phyloP scores from a whole-genome alignment of 1,140 invertebrate genomes.

The Archegozetes longisetosus region DNA sequence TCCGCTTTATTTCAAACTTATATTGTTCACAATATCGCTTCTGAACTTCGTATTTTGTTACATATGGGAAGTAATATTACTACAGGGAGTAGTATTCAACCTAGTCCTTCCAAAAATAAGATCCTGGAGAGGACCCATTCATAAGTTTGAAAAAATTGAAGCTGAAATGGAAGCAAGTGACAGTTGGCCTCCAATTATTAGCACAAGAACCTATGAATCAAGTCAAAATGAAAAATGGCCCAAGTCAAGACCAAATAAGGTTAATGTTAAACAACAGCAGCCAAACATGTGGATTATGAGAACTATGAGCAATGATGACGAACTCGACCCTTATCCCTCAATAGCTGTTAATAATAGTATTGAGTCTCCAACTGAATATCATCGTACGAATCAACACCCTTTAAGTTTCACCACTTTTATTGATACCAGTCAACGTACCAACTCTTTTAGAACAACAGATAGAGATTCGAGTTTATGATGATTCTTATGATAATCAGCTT shows the following conservation, averaged over 20 bases:
- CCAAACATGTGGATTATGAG: background rate
- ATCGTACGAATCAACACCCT: no score
- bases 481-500: no score
- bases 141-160: slow-evolving; percentile 14
- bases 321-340: background rate
- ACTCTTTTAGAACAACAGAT: no score
- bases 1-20: slow-evolving; percentile 18
- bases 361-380: background rate
- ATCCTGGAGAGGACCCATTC: slow-evolving; percentile 10
- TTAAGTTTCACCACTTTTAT: no score
- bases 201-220: background rate
- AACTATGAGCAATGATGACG: background rate
- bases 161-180: background rate
- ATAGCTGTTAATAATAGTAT: background rate
- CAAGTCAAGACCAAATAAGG: background rate
- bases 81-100: background rate
- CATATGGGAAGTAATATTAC: slow-evolving; percentile 19
- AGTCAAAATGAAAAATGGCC: background rate
- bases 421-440: no score
- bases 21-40: slow-evolving; percentile 17
- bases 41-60: slow-evolving; percentile 20
- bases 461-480: no score
- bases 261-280: background rate
- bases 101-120: slow-evolving; percentile 1
- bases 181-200: slow-evolving; percentile 12